Conservation (phyloP, 2,797 vertebrate species). For the Hozukius guyotensis region DNA sequence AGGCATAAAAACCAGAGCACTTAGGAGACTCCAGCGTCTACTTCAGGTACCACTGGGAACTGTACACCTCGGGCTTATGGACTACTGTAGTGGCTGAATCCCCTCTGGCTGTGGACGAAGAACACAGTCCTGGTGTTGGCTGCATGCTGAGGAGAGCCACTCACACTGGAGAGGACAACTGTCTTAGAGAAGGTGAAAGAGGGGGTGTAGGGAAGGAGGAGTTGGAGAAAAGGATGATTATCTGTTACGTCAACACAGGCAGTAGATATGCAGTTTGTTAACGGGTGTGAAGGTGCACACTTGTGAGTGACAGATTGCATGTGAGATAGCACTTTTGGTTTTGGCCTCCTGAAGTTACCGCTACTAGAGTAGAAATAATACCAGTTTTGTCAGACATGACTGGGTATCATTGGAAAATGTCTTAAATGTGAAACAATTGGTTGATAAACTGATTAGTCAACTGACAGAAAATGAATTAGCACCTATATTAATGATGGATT, state of each 20-base stretch:
- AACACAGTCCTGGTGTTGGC: slow-evolving; percentile 23
- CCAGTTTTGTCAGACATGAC: background rate
- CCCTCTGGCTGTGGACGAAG: slow-evolving; percentile 29
- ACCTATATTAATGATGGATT: background rate
- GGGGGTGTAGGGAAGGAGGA: slow-evolving; percentile 41
- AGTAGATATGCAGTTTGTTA: background rate
- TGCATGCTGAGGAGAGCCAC: slow-evolving; percentile 41
- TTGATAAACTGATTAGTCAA: background rate
- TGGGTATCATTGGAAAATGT: background rate
- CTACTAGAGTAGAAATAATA: background rate
- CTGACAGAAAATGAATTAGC: background rate
- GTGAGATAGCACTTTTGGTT: background rate
- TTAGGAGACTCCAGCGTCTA: background rate
- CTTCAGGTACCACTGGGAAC: background rate
- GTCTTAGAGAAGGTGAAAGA: slow-evolving; percentile 38
- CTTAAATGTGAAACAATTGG: background rate
- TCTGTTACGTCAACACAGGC: slow-evolving; percentile 21
- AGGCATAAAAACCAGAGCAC: background rate
- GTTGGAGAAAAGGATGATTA: slow-evolving; percentile 31
- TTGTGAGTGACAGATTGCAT: background rate
- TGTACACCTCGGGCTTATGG: background rate
- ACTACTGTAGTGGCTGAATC: background rate
- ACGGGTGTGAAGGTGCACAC: background rate
- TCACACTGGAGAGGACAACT: slow-evolving; percentile 25
- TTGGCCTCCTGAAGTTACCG: background rate